Percentiles rank a stretch among this genome's conserved stretches.
Conservation (phyloP, 2,797 vertebrate genomes). For the Chelon auratus region DNA sequence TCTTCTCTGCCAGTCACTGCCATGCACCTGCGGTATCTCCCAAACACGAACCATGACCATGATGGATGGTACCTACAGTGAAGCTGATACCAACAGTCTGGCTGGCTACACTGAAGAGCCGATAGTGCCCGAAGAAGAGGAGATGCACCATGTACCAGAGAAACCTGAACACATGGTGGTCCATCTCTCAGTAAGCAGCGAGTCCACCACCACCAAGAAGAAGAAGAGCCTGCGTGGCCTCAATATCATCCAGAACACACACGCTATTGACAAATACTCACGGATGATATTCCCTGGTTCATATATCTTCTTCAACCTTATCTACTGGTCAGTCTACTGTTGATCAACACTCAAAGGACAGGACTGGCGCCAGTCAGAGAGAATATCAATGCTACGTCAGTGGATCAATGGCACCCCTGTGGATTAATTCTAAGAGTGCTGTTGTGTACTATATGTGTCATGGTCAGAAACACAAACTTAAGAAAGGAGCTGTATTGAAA, state of each 20-base stretch:
- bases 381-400: constrained; percentile 15
- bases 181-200: constrained; percentile 90
- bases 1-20: constrained; percentile 76
- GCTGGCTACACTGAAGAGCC: constrained; percentile 91
- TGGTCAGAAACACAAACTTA: constrained; percentile 1
- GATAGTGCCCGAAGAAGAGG: constrained; percentile 87
- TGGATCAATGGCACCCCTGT: constrained; percentile 2
- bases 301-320: constrained; percentile 97
- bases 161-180: constrained; percentile 92
- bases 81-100: constrained; percentile 94
- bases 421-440: constrained; percentile 6
- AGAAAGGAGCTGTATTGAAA: neutral
- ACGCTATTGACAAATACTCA: constrained; percentile 96
- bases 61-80: constrained; percentile 93
- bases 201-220: constrained; percentile 88
- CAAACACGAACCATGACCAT: constrained; percentile 90
- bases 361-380: constrained; percentile 5
- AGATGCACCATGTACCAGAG: constrained; percentile 84
- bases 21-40: constrained; percentile 91
- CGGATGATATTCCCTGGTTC: constrained; percentile 96
- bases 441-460: constrained; percentile 12
- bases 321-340: constrained; percentile 98
- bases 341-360: constrained; percentile 62
- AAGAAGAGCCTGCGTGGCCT: constrained; percentile 87
- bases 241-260: constrained; percentile 93